Base-by-base conservation (phyloP, 2,113 vertebrate species). In the Ursus arctos region DNA sequence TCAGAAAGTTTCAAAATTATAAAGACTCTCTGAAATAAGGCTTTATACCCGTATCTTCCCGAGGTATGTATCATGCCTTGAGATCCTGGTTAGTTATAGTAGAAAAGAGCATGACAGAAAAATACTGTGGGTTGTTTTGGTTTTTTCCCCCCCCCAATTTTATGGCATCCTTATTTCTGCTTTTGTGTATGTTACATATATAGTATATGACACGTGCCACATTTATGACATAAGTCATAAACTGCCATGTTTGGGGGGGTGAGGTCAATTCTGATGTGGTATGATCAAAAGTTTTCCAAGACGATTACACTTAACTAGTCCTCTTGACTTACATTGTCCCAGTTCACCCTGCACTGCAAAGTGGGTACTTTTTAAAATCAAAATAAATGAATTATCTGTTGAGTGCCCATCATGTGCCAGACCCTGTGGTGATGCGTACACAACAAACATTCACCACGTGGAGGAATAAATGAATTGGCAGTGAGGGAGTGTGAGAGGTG, bases 1-100 rank as follows among this genome's bases (percentile, higher is more conserved):
- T 77, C 43, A 93, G 51, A 89, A 85, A 85, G 2, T 57, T 86
- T 82, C 53, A 91, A 95, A 81, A n/a, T 67, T 53, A 76, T 67
- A 92, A 21, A 71, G 14, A 49, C 9, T 57, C 10, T 47, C 55
- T 82, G 49, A 95, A 47, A 80, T 55, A 77, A 79, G 40, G 4
- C 63, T 51, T 71, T 94, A 82, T 6, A 61, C 7, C 4, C 24
- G 33, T 71, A 82, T 71, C 12, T 90, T 95, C n/a, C 22, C 47
- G 91, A 77, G 67, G n/a, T 31, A 2, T 49, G 22, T 63, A 84
- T 71, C 77, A 51, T 71, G 15, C 5, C 6, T 63, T 94, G 40
- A 91, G 28, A 61, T 91, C 28, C 13, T n/a, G 76, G 11, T 77
- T 86, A 94, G 81, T 83, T 96, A 33, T 2, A 67, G 14, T 47